Conservation (phyloP, 2,113 vertebrate species). For the Actenoides hombroni region DNA sequence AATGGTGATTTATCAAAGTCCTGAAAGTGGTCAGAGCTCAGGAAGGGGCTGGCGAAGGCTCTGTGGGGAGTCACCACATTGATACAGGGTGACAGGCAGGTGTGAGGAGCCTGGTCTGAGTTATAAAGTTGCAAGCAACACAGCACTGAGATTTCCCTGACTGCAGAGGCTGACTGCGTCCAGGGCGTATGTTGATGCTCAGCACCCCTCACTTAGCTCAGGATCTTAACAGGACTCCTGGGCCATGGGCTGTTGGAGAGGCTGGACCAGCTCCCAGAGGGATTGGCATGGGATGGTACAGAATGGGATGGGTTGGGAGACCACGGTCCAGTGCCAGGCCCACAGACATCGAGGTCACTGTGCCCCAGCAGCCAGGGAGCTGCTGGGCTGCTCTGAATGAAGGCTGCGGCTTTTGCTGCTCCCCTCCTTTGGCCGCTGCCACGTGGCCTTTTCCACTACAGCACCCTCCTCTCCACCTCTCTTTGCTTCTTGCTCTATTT, state of each 20-base stretch:
- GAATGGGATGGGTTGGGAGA: neutral
- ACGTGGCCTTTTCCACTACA: slow-evolving; percentile 62
- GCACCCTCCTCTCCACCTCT: slow-evolving; percentile 14
- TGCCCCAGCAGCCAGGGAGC: neutral
- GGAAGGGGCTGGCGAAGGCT: neutral
- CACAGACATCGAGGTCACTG: fast-evolving
- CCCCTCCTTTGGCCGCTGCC: slow-evolving; percentile 28
- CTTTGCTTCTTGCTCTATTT: neutral
- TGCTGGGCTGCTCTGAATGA: neutral
- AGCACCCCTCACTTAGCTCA: neutral
- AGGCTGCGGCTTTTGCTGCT: neutral
- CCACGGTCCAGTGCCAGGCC: fast-evolving
- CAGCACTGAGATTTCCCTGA: neutral
- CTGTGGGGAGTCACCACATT: fast-evolving
- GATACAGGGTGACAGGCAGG: fast-evolving
- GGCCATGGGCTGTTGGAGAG: fast-evolving
- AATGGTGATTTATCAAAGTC: neutral
- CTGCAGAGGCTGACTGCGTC: neutral
- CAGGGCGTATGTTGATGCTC: fast-evolving
- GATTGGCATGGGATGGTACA: neutral
- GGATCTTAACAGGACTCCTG: fast-evolving
- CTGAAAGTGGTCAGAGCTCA: neutral
- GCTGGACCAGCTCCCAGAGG: fast-evolving
- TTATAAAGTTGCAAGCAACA: fast-evolving
- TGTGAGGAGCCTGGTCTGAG: neutral